Evolutionary conservation across 35 echinoderm and acorn worm species (phyloP).

Genomic region (Patiria miniata): DNA sequence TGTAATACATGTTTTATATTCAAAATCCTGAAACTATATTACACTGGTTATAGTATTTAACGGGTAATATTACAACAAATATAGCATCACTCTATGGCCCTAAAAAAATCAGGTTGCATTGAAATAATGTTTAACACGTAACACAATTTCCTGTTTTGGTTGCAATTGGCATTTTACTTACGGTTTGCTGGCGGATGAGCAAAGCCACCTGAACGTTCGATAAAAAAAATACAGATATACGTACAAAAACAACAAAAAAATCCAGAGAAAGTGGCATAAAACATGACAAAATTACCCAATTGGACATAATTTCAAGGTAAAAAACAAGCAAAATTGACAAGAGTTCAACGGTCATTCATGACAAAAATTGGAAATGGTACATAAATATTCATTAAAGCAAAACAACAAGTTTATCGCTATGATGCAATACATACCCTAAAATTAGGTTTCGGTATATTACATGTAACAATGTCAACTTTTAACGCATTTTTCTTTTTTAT

Average conservation of each 20-base stretch:
- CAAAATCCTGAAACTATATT: neutral
- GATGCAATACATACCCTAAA: no score
- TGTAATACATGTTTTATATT: no score
- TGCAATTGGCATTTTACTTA: conserved; percentile 14
- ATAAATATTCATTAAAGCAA: no score
- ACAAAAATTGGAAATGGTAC: no score
- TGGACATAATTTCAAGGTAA: no score
- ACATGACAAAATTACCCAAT: neutral
- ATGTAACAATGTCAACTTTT: no score
- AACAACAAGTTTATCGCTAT: no score
- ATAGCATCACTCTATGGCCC: neutral
- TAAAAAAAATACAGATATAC: neutral
- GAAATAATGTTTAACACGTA: neutral
- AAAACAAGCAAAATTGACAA: no score
- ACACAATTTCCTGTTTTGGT: neutral
- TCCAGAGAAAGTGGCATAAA: conserved; percentile 5
- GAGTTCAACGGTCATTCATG: no score
- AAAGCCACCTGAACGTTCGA: neutral
- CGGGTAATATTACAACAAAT: neutral
- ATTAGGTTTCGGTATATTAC: no score
- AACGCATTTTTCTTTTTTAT: no score
- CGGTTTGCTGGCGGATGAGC: neutral
- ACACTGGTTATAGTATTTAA: neutral
- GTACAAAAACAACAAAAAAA: neutral
- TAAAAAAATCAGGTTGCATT: neutral